Evolutionary conservation across 2,113 vertebrate species (phyloP).

Genomic region (Scomber colias): DNA sequence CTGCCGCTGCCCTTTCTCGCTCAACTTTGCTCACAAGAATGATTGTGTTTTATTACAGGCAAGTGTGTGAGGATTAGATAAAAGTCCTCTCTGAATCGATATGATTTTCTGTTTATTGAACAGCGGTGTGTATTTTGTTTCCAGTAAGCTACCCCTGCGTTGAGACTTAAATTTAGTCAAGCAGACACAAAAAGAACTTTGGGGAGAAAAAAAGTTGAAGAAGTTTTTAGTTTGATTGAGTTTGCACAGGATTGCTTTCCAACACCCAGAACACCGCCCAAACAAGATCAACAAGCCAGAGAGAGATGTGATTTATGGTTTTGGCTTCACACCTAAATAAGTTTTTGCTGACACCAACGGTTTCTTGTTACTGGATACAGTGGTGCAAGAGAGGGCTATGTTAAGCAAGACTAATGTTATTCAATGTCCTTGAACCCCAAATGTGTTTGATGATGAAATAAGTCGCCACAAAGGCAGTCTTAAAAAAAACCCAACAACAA

Average conservation of each 20-base stretch:
- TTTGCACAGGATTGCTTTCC: slow-evolving; percentile 43
- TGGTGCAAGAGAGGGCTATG: background rate
- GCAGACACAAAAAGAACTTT: background rate
- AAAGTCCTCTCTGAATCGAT: background rate
- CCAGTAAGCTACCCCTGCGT: background rate
- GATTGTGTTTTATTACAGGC: slow-evolving; percentile 12
- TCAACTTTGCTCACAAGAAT: slow-evolving; percentile 2
- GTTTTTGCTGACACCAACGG: slow-evolving; percentile 42
- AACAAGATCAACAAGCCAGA: slow-evolving; percentile 37
- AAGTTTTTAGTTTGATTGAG: slow-evolving; percentile 54
- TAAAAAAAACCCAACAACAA: background rate
- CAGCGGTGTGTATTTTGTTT: background rate
- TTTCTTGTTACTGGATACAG: slow-evolving; percentile 30
- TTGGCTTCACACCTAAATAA: slow-evolving; percentile 24
- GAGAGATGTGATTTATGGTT: slow-evolving; percentile 58
- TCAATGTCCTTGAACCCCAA: background rate
- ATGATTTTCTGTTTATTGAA: slow-evolving; percentile 23
- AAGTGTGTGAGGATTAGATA: slow-evolving; percentile 13
- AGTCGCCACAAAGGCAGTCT: background rate
- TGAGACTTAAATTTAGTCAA: slow-evolving; percentile 13
- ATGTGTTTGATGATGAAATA: background rate
- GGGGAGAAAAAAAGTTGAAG: background rate
- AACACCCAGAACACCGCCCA: background rate
- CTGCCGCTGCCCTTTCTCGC: background rate
- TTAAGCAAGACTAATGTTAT: background rate